A percentile compares a stretch with the other conserved stretches of the same genome.
Evolutionary conservation across 2,113 vertebrate genomes (phyloP).

Genomic region (Verasper variegatus): DNA sequence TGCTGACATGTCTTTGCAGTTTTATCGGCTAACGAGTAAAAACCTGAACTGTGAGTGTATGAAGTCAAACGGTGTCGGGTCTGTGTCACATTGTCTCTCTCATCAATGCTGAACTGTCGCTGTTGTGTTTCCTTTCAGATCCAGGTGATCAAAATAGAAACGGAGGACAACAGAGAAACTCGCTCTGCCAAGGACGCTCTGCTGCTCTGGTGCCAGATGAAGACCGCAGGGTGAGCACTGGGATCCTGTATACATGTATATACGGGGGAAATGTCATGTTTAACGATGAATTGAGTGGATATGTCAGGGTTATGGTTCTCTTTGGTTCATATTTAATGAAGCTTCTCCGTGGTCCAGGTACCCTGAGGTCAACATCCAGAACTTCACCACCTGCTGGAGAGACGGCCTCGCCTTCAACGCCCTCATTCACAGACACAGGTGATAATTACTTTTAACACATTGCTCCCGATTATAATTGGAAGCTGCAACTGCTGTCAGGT

Average conservation of each 20-base stretch:
- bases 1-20: too few relatives aligned
- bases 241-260: background rate
- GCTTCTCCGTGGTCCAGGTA: slow-evolving; percentile 81
- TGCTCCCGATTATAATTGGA: background rate
- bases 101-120: slow-evolving; percentile 1
- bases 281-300: background rate
- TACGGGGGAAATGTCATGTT: background rate
- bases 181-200: slow-evolving; percentile 96
- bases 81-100: background rate
- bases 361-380: slow-evolving; percentile 94
- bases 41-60: too few relatives aligned
- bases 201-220: slow-evolving; percentile 98
- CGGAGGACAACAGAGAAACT: slow-evolving; percentile 94
- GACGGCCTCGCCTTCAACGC: slow-evolving; percentile 96
- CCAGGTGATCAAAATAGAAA: slow-evolving; percentile 96
- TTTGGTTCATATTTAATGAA: background rate
- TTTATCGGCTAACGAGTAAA: too few relatives aligned
- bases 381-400: slow-evolving; percentile 96
- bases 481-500: background rate
- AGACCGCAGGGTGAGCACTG: slow-evolving; percentile 88
- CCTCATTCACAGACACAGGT: slow-evolving; percentile 96
- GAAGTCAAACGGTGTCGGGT: background rate
- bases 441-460: background rate
- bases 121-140: slow-evolving; percentile 77
- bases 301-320: background rate